phyloP scores from a whole-genome alignment of 2,113 vertebrate species.

The Xenus cinereus region DNA sequence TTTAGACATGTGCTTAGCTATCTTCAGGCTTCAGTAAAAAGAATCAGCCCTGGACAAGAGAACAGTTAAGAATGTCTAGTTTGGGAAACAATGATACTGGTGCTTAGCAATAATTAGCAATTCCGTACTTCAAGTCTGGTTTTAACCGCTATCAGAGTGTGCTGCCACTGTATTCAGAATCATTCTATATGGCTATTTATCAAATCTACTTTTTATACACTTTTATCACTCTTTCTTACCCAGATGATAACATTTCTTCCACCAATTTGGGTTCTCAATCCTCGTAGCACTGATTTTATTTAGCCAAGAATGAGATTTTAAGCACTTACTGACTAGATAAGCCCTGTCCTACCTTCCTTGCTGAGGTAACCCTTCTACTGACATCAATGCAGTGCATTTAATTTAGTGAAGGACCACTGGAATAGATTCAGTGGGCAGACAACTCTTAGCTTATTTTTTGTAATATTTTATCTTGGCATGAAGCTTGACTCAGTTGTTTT shows the following conservation, averaged over 20 bases:
- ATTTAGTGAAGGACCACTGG: background rate
- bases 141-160: background rate
- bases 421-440: background rate
- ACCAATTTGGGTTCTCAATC: background rate
- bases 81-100: background rate
- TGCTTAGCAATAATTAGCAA: background rate
- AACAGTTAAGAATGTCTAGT: background rate
- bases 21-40: background rate
- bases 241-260: background rate
- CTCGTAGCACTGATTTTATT: background rate
- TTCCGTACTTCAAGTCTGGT: background rate
- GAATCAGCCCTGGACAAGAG: background rate
- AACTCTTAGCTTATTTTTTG: background rate
- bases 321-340: background rate
- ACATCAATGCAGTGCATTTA: background rate
- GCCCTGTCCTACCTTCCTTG: background rate
- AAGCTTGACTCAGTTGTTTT: background rate
- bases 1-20: background rate
- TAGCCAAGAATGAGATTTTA: background rate
- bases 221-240: background rate
- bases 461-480: background rate
- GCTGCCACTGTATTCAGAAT: background rate
- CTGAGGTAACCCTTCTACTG: background rate
- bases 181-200: background rate
- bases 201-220: background rate